These are phyloP conservation scores for Calypte anna DNA, from an alignment of 2,113 vertebrate genomes.

Conservation along the genomic window DNA sequence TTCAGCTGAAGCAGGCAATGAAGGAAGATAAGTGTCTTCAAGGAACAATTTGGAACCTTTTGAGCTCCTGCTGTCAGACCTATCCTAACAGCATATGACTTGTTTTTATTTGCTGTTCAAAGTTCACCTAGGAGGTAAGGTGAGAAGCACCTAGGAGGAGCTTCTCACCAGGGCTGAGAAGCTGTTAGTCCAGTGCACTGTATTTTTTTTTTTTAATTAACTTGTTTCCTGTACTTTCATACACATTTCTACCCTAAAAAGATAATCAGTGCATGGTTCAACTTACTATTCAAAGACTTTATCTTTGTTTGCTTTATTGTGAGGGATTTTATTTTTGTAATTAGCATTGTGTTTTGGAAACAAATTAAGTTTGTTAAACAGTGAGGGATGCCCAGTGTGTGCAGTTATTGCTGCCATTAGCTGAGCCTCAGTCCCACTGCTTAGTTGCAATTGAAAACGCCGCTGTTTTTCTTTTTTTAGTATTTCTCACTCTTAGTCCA, in stretches of 20 bases:
- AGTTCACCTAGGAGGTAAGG: neutral
- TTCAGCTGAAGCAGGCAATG: slow-evolving; percentile 20
- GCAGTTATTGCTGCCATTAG: neutral
- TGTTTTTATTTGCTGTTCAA: neutral
- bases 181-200: neutral
- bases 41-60: neutral
- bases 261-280: neutral
- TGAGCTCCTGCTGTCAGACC: neutral
- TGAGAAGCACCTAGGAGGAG: neutral
- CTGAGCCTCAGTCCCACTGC: neutral
- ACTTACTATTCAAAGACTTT: neutral
- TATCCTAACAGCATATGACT: neutral
- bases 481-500: neutral
- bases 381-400: neutral
- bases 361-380: neutral
- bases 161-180: neutral
- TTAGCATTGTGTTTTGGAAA: neutral
- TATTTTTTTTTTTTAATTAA: neutral
- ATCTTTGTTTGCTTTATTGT: neutral
- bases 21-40: slow-evolving; percentile 11
- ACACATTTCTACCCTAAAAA: neutral
- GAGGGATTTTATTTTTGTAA: neutral
- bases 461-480: neutral
- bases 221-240: neutral
- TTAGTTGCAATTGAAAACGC: neutral